phyloP scores from a whole-genome alignment of 1,140 invertebrate genomes.

The Drosophila athabasca region DNA sequence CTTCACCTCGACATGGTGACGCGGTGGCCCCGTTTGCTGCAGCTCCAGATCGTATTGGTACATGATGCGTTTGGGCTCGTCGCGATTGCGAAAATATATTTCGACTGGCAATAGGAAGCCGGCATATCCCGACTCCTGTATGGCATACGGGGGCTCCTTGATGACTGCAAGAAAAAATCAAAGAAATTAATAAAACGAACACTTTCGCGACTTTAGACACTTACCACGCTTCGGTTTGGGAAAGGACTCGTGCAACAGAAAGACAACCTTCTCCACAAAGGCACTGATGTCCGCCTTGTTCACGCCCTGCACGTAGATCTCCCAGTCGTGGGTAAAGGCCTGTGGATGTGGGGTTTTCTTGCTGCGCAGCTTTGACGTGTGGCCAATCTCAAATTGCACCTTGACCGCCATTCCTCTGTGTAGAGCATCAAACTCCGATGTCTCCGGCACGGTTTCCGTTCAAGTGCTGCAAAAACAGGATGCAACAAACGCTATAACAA shows the following conservation, averaged over 20 bases:
- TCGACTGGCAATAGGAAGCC: constrained; percentile 96
- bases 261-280: constrained; percentile 98
- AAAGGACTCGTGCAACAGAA: constrained; percentile 96
- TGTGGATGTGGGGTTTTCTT: constrained; percentile 89
- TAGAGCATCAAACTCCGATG: constrained; percentile 45
- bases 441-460: constrained; percentile 29
- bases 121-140: constrained; percentile 97
- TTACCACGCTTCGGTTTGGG: constrained; percentile 93
- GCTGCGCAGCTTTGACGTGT: constrained; percentile 91
- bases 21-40: constrained; percentile 88
- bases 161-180: constrained; percentile 86
- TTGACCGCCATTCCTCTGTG: constrained; percentile 87
- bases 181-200: background rate
- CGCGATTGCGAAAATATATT: constrained; percentile 95
- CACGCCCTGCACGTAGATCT: constrained; percentile 95
- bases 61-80: constrained; percentile 94
- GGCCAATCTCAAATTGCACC: constrained; percentile 96
- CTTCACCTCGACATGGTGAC: constrained; percentile 89
- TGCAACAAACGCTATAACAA: background rate
- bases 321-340: constrained; percentile 98
- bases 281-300: constrained; percentile 93
- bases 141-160: constrained; percentile 95
- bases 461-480: constrained; percentile 12
- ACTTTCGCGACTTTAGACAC: background rate
- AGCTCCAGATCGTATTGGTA: constrained; percentile 95